Evolutionary conservation across 2,797 vertebrate genomes (phyloP), one percentile per base, ranked within the genome.

Genomic region (Phylloscopus collybita): DNA sequence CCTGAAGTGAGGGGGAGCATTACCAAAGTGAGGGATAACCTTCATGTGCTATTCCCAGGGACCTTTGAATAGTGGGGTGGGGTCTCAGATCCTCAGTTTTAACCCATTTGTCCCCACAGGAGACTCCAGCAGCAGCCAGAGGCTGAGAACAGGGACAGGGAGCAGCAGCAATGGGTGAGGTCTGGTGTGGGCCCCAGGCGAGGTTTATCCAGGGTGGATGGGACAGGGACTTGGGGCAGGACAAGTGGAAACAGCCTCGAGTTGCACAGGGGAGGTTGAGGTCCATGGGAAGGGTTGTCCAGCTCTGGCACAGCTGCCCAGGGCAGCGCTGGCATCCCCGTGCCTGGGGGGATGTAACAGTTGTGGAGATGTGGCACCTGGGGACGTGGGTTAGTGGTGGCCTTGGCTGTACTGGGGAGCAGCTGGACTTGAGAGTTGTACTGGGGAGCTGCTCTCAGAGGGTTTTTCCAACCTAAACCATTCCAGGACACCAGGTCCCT

Each of bases 41-140:
- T 59, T 25, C 26, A 16, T 38, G 34, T 51, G 45, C 38, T 34
- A 5, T 38, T 60, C 40, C 30, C 32, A 9, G 1, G 1, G 11
- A 14, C 22, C 60, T 65, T 59, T 73, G 8, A 8, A 13, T 29
- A 16, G n/a, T 32, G 9, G 44, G 21, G 1, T 25, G 32, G 66
- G 19, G 34, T 36, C 45, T 45, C 62, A 42, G 2, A 42, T 10
- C 18, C 26, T 76, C 16, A 4, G 11, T 57, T 76, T 44, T 70
- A 73, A 88, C 22, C 38, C 16, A 0, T 54, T 78, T 54, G 23
- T 65, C 73, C 40, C 71, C 38, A 3, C 96, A 99, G 99, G 98
- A 98, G 98, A 65, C 97, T 97, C 92, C 98, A 99, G 95, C 98
- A 99, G 97, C 96, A 98, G 67, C 98, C 98, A 92, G 99, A 99